These are phyloP conservation scores for Cyphomyrmex costatus DNA, from an alignment of 1,140 invertebrate species.

Conservation along the genomic window DNA sequence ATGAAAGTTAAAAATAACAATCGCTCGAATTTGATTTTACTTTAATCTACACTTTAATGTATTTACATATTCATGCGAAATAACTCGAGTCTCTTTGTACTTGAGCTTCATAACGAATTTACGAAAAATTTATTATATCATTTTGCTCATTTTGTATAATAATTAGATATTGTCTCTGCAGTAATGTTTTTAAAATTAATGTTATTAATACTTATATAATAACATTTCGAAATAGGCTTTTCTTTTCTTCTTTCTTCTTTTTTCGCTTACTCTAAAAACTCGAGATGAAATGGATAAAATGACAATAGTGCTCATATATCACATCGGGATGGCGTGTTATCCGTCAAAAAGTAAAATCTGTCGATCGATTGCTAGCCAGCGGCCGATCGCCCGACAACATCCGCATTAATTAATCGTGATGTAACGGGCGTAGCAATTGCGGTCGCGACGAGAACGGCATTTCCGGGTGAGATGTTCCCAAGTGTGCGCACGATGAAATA, in stretches of 20 bases:
- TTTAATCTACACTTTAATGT: not conserved
- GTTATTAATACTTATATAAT: conserved; percentile 9
- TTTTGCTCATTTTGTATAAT: not conserved
- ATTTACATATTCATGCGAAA: not conserved
- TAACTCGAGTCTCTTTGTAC: not conserved
- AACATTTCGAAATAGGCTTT: not conserved
- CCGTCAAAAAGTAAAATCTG: conserved; percentile 35
- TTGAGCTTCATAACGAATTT: not conserved
- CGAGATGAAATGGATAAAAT: conserved; percentile 14
- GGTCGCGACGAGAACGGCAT: conserved; percentile 45
- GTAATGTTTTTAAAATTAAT: not conserved
- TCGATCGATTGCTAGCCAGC: conserved; percentile 35
- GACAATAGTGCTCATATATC: not conserved
- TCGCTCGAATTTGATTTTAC: not conserved
- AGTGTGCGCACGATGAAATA: conserved; percentile 66
- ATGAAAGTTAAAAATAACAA: no score
- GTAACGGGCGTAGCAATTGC: conserved; percentile 50
- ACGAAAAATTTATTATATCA: not conserved
- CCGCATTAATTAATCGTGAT: conserved; percentile 57
- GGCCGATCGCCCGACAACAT: conserved; percentile 48
- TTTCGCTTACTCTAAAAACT: not conserved
- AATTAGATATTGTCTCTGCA: not conserved
- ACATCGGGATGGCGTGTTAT: conserved; percentile 8
- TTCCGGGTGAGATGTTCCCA: conserved; percentile 54
- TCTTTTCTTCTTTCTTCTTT: not conserved